A percentile compares a stretch with the other conserved stretches of the same genome.
These are phyloP conservation scores for Actinia equina DNA, from an alignment of 64 coral and sea anemone genomes.

Conservation along the genomic window DNA sequence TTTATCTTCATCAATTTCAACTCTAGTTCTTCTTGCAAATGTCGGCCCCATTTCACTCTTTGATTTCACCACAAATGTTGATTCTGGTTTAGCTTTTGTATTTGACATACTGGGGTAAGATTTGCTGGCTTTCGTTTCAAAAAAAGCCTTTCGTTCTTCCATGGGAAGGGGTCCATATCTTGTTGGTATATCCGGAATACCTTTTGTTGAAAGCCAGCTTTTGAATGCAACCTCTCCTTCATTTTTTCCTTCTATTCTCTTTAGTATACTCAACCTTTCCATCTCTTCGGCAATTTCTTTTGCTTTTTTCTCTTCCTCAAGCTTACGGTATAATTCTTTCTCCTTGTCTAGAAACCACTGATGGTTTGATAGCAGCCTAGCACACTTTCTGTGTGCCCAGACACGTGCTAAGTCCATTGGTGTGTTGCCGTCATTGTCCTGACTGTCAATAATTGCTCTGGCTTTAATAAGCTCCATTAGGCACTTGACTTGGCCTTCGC, in stretches of 20 bases:
- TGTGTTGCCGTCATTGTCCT: conserved; percentile 65
- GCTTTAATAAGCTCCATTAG: conserved; percentile 68
- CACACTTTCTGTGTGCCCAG: conserved; percentile 87
- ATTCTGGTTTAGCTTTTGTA: conserved; percentile 5
- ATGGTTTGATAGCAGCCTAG: conserved; percentile 62
- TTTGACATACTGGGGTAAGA: conserved; percentile 20
- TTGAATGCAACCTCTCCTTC: conserved; percentile 68
- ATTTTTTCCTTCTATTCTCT: conserved; percentile 60
- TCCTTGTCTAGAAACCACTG: conserved; percentile 97
- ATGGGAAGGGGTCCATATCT: conserved; percentile 71
- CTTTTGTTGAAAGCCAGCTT: conserved; percentile 58
- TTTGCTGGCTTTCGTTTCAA: conserved; percentile 29
- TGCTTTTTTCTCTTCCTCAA: conserved; percentile 58
- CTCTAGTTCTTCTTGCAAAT: neutral
- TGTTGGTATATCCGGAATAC: conserved; percentile 60
- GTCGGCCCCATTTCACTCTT: conserved; percentile 35
- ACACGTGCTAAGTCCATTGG: conserved; percentile 86
- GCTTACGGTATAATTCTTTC: conserved; percentile 57
- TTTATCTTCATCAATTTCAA: conserved; percentile 39
- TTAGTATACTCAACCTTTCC: conserved; percentile 50
- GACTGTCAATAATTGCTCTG: conserved; percentile 57
- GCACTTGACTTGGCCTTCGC: conserved; percentile 86
- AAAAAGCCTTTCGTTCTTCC: conserved; percentile 49
- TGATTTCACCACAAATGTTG: conserved; percentile 47
- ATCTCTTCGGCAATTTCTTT: conserved; percentile 56